Conservation (phyloP, 2,888 invertebrate genomes). For the Oscheius myriophilus region DNA sequence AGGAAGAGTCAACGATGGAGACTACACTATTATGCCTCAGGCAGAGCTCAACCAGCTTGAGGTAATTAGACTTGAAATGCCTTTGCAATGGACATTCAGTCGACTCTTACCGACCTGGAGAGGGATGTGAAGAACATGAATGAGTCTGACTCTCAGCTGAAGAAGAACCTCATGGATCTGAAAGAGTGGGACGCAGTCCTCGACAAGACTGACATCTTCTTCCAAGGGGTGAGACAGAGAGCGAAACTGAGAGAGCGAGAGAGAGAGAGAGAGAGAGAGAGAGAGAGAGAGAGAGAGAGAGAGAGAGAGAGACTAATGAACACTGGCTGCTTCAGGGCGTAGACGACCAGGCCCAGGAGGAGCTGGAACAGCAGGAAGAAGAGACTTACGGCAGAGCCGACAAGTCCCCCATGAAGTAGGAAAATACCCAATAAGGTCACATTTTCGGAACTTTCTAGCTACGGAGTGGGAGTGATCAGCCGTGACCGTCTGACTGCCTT, state of each 20-base stretch:
- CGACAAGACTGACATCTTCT: conserved; percentile 68
- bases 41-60: conserved; percentile 98
- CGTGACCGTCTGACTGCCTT: conserved; percentile 92
- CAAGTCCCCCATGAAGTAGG: conserved; percentile 52
- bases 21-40: conserved; percentile 90
- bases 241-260: background rate
- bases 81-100: conserved; percentile 33
- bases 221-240: conserved; percentile 57
- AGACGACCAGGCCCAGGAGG: conserved; percentile 56
- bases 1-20: conserved; percentile 76
- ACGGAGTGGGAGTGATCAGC: conserved; percentile 95
- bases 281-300: background rate
- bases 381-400: conserved; percentile 36
- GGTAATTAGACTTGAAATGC: conserved; percentile 74
- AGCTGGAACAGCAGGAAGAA: conserved; percentile 49
- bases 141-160: conserved; percentile 65
- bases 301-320: background rate
- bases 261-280: too few species aligned
- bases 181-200: conserved; percentile 69
- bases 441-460: conserved; percentile 76
- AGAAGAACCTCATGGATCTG: conserved; percentile 65
- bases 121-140: conserved; percentile 69
- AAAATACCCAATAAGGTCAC: background rate
- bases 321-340: conserved; percentile 39
- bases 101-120: conserved; percentile 67